phyloP scores from a whole-genome alignment of 2,113 vertebrate genomes.

The Athene cunicularia region DNA sequence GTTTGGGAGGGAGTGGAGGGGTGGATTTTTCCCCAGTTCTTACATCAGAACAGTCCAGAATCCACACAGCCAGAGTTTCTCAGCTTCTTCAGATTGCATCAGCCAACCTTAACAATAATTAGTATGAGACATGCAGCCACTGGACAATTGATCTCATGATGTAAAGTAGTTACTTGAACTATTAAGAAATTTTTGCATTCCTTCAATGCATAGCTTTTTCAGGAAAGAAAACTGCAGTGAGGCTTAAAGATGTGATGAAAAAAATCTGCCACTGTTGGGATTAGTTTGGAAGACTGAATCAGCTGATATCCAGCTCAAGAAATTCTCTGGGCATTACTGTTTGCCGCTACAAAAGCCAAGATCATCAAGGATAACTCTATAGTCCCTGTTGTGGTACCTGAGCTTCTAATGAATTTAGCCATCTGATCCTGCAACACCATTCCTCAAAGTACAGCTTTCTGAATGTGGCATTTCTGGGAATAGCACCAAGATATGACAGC shows the following conservation, averaged over 20 bases:
- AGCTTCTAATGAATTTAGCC: slow-evolving; percentile 4
- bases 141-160: background rate
- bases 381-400: background rate
- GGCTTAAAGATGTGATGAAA: background rate
- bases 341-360: background rate
- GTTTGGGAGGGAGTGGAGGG: background rate
- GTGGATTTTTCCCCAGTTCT: background rate
- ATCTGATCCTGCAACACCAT: slow-evolving; percentile 31
- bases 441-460: slow-evolving; percentile 26
- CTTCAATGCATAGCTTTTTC: background rate
- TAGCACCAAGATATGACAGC: slow-evolving; percentile 44
- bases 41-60: background rate
- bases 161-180: background rate
- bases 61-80: background rate
- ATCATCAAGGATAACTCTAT: background rate
- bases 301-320: background rate
- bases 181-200: background rate
- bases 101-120: background rate
- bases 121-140: background rate
- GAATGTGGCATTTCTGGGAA: slow-evolving; percentile 58
- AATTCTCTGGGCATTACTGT: background rate
- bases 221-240: background rate
- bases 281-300: background rate
- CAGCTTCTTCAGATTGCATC: background rate
- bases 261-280: background rate